Conservation (phyloP, 2,888 invertebrate genomes). For the Molorchus minor region DNA sequence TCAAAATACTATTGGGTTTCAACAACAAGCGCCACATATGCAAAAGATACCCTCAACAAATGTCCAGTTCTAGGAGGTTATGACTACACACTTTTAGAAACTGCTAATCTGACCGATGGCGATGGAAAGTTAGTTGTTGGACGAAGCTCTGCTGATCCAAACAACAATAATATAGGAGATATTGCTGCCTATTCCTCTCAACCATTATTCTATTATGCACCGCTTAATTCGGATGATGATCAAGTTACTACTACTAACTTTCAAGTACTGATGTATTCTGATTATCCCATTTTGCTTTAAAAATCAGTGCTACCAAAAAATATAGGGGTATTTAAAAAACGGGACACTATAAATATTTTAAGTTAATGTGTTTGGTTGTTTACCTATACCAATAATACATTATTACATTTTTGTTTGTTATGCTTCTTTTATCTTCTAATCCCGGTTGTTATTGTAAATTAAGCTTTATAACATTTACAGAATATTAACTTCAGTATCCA, state of each 20-base stretch:
- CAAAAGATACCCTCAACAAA: neutral
- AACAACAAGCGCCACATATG: neutral
- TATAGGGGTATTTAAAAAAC: no score
- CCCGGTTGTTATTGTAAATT: no score
- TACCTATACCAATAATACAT: no score
- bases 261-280: neutral
- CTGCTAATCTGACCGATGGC: neutral
- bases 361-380: no score
- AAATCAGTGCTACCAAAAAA: no score
- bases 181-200: neutral
- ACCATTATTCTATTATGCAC: neutral
- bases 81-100: neutral
- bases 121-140: neutral
- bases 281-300: no score
- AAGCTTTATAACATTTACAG: no score
- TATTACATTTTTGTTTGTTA: no score
- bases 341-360: no score
- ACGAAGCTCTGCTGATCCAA: neutral
- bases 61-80: slow-evolving; percentile 8
- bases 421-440: no score
- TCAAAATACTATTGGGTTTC: slow-evolving; percentile 11
- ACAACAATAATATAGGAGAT: neutral
- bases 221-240: neutral
- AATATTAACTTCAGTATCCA: no score
- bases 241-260: neutral